These are phyloP conservation scores for Pseudomyrmex concolor DNA, from an alignment of 1,140 invertebrate species.

Conservation along the genomic window DNA sequence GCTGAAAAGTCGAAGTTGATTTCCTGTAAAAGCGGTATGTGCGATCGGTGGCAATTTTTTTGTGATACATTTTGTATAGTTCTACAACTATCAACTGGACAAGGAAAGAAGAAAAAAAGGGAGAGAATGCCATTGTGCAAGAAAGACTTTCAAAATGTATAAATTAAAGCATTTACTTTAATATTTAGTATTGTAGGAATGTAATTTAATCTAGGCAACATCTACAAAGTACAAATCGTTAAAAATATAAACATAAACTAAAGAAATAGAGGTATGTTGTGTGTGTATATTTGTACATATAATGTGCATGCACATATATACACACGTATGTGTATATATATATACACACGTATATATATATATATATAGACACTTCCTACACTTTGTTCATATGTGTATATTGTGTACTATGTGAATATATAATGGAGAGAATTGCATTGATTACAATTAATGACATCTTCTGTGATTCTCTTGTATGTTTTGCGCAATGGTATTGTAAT, in stretches of 20 bases:
- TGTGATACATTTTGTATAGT: constrained; percentile 63
- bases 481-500: not conserved
- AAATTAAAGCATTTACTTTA: constrained; percentile 46
- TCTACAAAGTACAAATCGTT: constrained; percentile 64
- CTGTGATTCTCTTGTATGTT: constrained; percentile 24
- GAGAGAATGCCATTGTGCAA: constrained; percentile 43
- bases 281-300: no score
- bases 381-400: constrained; percentile 49
- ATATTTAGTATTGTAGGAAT: constrained; percentile 58
- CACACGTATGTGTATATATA: no score
- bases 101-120: not conserved
- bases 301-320: no score
- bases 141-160: constrained; percentile 51
- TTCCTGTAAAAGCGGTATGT: constrained; percentile 50
- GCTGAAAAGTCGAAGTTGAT: not conserved
- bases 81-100: constrained; percentile 27
- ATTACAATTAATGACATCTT: constrained; percentile 46
- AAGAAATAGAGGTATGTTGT: constrained; percentile 24
- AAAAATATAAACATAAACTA: constrained; percentile 48
- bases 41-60: constrained; percentile 36
- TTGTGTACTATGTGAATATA: constrained; percentile 47
- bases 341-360: not conserved
- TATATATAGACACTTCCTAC: constrained; percentile 46
- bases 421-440: constrained; percentile 29
- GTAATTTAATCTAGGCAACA: constrained; percentile 49